Base-by-base conservation (phyloP, 2,888 invertebrate genomes). In the Protophormia terraenovae region DNA sequence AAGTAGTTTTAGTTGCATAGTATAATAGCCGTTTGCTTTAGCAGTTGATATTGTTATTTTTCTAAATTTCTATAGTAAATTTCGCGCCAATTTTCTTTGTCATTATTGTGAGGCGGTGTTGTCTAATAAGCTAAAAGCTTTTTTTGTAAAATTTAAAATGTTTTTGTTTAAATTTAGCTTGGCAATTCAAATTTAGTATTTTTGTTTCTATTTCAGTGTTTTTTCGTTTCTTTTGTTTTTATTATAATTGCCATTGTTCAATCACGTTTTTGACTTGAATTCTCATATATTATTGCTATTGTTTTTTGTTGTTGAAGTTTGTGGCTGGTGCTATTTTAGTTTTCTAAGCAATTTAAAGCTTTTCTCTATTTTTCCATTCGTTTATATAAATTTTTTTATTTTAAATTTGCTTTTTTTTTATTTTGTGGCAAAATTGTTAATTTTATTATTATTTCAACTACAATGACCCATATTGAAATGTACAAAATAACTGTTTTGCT, bases 181-280 rank as follows among this genome's bases (percentile, higher is more conserved):
- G 64, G 41, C 38, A 29, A 27, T 64, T 62, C 10, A 66, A 66
- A 76, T 76, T 67, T 58, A 76, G 29, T 55, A 38, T 76, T 64
- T 66, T 47, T 76, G 35, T 60, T 32, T 77, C n/a, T 53, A 55
- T 64, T 72, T 62, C 3, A 38, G 38, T 60, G 67, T 67, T 53
- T 50, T 16, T 76, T 41, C 47, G 60, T 45, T 16, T 35, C 66
- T 66, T 62, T 50, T n/a, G 24, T 73, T 64, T 80, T 72, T 69
- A 8, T 29, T 53, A 77, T 73, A 84, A 84, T 84, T 84, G 77
- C 81, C 73, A 69, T 85, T 82, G 81, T 82, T 85, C 78, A 85
- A 82, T 85, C 85, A 85, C 85, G 85, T 82, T 85, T 85, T 85
- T 71, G 73, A 78, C 78, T 85, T 67, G 58, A 69, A 75, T 85